phyloP scores from a whole-genome alignment of 2,797 vertebrate genomes.

The Phalanger gymnotis region DNA sequence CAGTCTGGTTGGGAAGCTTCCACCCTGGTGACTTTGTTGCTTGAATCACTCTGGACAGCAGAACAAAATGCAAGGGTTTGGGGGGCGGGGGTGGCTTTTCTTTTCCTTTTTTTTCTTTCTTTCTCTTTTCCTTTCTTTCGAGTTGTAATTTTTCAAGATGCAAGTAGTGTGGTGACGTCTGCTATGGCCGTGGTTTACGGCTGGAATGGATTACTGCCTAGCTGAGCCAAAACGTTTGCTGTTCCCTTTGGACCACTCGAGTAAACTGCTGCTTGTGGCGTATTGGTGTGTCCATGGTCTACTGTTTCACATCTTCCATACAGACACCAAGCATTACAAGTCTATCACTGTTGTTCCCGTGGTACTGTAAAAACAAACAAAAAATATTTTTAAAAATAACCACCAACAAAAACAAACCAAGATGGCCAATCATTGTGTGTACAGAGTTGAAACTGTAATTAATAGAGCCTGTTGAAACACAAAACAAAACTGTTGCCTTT shows the following conservation, averaged over 20 bases:
- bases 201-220: slow-evolving; percentile 92
- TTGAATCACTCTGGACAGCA: slow-evolving; percentile 73
- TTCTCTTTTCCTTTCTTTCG: not conserved
- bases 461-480: slow-evolving; percentile 92
- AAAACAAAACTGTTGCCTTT: slow-evolving; percentile 97
- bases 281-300: slow-evolving; percentile 90
- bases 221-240: slow-evolving; percentile 96
- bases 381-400: slow-evolving; percentile 84
- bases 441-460: slow-evolving; percentile 96
- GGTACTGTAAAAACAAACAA: slow-evolving; percentile 92
- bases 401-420: slow-evolving; percentile 80
- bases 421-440: slow-evolving; percentile 93
- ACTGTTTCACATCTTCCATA: slow-evolving; percentile 90
- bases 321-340: slow-evolving; percentile 90
- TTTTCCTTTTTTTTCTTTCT: not conserved
- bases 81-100: not conserved
- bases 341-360: slow-evolving; percentile 95
- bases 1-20: slow-evolving; percentile 75
- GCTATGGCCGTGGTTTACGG: slow-evolving; percentile 81
- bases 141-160: slow-evolving; percentile 49
- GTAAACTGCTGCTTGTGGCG: slow-evolving; percentile 93
- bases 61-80: slow-evolving; percentile 73
- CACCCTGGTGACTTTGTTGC: slow-evolving; percentile 74
- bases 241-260: slow-evolving; percentile 89
- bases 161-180: slow-evolving; percentile 83